A percentile compares a stretch with the other conserved stretches of the same genome.
These are phyloP conservation scores for Buteo buteo DNA, from an alignment of 2,113 vertebrate genomes.

Conservation along the genomic window DNA sequence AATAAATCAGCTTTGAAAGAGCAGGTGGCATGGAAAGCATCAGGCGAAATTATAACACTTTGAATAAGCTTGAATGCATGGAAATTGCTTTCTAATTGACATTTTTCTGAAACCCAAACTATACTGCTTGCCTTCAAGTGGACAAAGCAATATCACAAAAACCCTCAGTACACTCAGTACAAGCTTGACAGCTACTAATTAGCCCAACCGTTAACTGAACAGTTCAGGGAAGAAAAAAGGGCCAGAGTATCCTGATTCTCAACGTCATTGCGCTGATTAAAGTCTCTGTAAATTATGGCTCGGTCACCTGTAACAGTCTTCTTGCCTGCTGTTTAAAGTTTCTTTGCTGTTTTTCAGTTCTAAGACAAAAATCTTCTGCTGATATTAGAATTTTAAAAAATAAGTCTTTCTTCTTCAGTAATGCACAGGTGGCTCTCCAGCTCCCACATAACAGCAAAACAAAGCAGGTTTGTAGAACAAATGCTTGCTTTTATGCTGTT, in stretches of 20 bases:
- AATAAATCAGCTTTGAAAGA: background rate
- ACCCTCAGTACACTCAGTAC: background rate
- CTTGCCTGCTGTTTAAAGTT: background rate
- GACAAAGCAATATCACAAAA: background rate
- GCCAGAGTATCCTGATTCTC: background rate
- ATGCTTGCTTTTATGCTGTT: background rate
- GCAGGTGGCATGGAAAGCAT: background rate
- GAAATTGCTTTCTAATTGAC: constrained; percentile 9
- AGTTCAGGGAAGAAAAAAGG: background rate
- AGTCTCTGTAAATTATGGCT: background rate
- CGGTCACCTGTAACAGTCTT: background rate
- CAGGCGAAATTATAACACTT: background rate
- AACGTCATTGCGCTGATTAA: background rate
- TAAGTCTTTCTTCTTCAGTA: background rate
- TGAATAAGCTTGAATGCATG: background rate
- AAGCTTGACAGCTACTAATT: constrained; percentile 11
- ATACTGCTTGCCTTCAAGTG: background rate
- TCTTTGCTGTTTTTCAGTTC: background rate
- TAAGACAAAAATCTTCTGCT: background rate
- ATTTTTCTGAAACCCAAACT: background rate
- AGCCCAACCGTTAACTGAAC: background rate
- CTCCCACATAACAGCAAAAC: background rate
- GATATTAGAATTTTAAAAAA: background rate
- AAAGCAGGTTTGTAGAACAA: background rate
- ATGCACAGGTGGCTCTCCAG: background rate